Conservation (phyloP, 2,888 invertebrate species). For the Peribatodes rhomboidaria region DNA sequence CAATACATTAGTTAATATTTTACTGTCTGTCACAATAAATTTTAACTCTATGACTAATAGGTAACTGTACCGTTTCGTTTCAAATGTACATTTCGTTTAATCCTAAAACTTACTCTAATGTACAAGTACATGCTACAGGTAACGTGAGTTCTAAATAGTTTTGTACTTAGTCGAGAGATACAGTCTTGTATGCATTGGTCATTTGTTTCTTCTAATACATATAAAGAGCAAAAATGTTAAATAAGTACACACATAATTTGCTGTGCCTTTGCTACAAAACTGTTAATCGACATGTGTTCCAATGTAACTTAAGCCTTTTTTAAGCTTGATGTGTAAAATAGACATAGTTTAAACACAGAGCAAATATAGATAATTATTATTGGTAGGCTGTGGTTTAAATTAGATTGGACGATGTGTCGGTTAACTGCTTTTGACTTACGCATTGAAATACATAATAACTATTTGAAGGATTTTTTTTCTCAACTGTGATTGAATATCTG, state of each 20-base stretch:
- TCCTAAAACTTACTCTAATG: conserved; percentile 38
- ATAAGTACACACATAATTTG: too few species aligned
- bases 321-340: too few species aligned
- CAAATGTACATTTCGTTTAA: conserved; percentile 59
- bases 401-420: too few species aligned
- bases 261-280: too few species aligned
- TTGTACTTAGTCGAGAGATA: conserved; percentile 79
- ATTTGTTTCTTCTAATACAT: conserved; percentile 57
- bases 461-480: background rate
- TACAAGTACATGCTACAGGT: conserved; percentile 29
- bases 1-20: conserved; percentile 31
- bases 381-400: too few species aligned
- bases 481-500: background rate
- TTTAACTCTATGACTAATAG: conserved; percentile 64
- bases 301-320: too few species aligned
- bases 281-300: too few species aligned
- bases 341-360: too few species aligned
- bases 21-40: conserved; percentile 34
- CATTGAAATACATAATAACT: background rate
- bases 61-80: conserved; percentile 77
- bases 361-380: background rate
- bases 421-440: background rate
- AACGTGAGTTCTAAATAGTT: conserved; percentile 42
- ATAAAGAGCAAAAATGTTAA: background rate
- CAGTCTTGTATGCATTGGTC: conserved; percentile 84